Evolutionary conservation across 2,888 invertebrate genomes (phyloP).

Genomic region (Hemicrepidius hirtus): DNA sequence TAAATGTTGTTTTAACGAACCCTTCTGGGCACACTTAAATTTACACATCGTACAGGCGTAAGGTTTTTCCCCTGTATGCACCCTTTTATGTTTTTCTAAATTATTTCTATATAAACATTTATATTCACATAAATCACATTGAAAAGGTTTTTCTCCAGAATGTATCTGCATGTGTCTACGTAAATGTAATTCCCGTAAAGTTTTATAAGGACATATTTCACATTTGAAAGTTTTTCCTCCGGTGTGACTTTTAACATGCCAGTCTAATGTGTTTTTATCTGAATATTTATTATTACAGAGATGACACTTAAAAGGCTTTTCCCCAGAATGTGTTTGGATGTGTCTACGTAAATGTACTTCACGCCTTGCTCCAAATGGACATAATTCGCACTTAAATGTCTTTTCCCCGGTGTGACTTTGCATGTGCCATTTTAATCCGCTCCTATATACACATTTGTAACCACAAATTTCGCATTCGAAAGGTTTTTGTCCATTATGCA

Average conservation of each 20-base stretch:
- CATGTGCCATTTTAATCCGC: background rate
- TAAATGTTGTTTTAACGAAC: background rate
- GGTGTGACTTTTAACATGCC: background rate
- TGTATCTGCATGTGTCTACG: background rate
- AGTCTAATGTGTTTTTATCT: background rate
- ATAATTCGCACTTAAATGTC: background rate
- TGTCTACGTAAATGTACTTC: background rate
- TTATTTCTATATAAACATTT: background rate
- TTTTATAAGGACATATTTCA: background rate
- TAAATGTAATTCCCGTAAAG: background rate
- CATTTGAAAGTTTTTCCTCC: background rate
- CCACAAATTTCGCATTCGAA: background rate
- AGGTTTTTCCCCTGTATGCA: background rate
- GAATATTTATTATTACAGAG: background rate
- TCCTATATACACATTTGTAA: background rate
- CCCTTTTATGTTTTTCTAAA: background rate
- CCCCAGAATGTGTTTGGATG: background rate
- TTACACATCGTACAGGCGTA: background rate
- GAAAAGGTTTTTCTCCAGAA: constrained; percentile 1
- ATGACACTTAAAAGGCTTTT: background rate
- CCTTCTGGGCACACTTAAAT: background rate
- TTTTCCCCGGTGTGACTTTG: background rate
- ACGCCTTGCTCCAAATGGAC: background rate
- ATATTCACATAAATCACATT: background rate
- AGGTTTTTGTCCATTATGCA: background rate